These are phyloP conservation scores for Scomber japonicus DNA, from an alignment of 2,113 vertebrate species.

Conservation along the genomic window DNA sequence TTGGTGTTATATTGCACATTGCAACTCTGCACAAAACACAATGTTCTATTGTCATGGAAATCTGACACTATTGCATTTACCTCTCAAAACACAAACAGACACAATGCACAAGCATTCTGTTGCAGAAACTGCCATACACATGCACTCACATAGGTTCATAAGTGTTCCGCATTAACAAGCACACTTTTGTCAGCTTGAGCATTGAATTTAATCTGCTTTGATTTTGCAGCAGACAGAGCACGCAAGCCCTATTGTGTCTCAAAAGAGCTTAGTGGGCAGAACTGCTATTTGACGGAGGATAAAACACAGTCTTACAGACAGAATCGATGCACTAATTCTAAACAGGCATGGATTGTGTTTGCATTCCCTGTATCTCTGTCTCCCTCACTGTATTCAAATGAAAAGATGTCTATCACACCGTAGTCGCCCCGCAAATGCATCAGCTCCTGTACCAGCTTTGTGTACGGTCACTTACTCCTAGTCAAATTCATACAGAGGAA, in stretches of 20 bases:
- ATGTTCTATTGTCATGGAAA: slow-evolving; percentile 72
- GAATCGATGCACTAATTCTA: slow-evolving; percentile 59
- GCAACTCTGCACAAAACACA: slow-evolving; percentile 73
- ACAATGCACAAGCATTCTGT: slow-evolving; percentile 16
- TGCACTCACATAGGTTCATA: slow-evolving; percentile 4
- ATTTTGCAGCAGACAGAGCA: slow-evolving; percentile 66
- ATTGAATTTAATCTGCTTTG: slow-evolving; percentile 71
- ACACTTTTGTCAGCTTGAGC: slow-evolving; percentile 54
- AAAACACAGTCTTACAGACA: slow-evolving; percentile 62
- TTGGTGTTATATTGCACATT: slow-evolving; percentile 34
- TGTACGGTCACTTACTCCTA: slow-evolving; percentile 42
- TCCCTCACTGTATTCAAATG: slow-evolving; percentile 49
- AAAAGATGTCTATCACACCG: slow-evolving; percentile 48
- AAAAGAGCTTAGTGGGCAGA: slow-evolving; percentile 72
- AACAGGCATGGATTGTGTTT: slow-evolving; percentile 55
- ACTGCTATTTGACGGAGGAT: slow-evolving; percentile 71
- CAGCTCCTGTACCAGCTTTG: slow-evolving; percentile 26
- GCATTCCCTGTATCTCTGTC: slow-evolving; percentile 38
- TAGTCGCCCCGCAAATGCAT: slow-evolving; percentile 12
- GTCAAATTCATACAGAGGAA: slow-evolving; percentile 43
- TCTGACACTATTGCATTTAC: slow-evolving; percentile 36
- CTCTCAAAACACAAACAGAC: slow-evolving; percentile 38
- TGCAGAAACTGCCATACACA: neutral
- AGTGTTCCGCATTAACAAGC: slow-evolving; percentile 48
- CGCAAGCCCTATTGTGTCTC: slow-evolving; percentile 54